Evolutionary conservation across 2,888 invertebrate genomes (phyloP).

Genomic region (Nebria brevicollis): DNA sequence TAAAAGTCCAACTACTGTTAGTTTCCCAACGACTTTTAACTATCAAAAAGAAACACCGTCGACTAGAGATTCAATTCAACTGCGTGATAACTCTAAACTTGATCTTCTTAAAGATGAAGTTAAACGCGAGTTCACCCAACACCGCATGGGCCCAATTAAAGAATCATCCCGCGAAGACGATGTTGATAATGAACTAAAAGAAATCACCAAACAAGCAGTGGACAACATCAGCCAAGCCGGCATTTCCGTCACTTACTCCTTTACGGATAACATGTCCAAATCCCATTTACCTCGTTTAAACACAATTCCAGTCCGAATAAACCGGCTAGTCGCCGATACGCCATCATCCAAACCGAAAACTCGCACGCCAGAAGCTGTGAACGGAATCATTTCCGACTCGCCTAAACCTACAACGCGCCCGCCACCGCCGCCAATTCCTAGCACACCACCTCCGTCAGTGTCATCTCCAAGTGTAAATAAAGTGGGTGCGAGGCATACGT

Average conservation of each 20-base stretch:
- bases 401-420: constrained; percentile 54
- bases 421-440: constrained; percentile 59
- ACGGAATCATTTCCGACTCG: neutral
- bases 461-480: constrained; percentile 21
- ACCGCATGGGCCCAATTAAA: constrained; percentile 47
- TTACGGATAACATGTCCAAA: constrained; percentile 60
- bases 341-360: constrained; percentile 1
- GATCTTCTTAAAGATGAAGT: constrained; percentile 35
- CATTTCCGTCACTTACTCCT: constrained; percentile 72
- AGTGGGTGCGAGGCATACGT: constrained; percentile 30
- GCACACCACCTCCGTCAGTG: constrained; percentile 55
- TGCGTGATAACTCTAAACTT: constrained; percentile 44
- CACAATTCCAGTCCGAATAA: constrained; percentile 42
- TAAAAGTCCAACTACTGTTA: neutral
- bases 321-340: constrained; percentile 29
- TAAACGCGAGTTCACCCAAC: constrained; percentile 49
- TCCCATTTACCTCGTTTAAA: constrained; percentile 58
- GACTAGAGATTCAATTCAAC: constrained; percentile 43
- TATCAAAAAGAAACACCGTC: neutral
- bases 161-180: constrained; percentile 43
- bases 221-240: constrained; percentile 77
- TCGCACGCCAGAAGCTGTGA: neutral
- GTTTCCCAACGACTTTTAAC: neutral
- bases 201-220: constrained; percentile 69
- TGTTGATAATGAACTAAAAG: constrained; percentile 58